phyloP scores from a whole-genome alignment of 2,888 invertebrate genomes.

The Sinodicranocentrus sp. region DNA sequence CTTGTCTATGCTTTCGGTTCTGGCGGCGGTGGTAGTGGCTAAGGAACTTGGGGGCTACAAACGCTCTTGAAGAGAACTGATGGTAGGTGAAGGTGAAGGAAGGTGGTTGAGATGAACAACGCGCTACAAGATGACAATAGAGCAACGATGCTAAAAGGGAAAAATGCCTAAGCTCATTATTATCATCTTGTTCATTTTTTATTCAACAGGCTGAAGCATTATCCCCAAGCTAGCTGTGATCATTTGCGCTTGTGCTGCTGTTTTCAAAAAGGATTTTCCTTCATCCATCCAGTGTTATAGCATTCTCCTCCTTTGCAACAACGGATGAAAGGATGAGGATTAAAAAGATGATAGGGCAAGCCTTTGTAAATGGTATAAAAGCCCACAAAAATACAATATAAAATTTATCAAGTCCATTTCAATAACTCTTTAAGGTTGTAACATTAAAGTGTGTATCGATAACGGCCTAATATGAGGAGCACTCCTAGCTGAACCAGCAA shows the following conservation, averaged over 20 bases:
- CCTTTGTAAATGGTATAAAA: not conserved
- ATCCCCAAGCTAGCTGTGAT: too few relatives aligned
- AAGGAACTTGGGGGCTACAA: constrained; percentile 19
- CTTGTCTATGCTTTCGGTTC: constrained; percentile 19
- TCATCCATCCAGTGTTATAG: not conserved
- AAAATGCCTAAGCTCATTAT: constrained; percentile 26
- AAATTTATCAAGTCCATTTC: not conserved
- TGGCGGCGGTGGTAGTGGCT: not conserved
- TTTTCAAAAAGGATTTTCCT: not conserved
- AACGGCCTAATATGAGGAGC: constrained; percentile 33
- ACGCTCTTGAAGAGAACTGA: constrained; percentile 2
- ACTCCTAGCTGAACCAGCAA: constrained; percentile 18
- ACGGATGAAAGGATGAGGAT: constrained; percentile 3
- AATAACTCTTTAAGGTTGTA: not conserved
- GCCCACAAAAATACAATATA: not conserved
- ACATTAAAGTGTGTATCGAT: constrained; percentile 22
- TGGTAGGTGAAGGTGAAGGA: constrained; percentile 42
- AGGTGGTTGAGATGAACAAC: constrained; percentile 40
- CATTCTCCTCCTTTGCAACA: too few relatives aligned
- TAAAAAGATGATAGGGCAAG: not conserved
- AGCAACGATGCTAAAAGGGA: constrained; percentile 7
- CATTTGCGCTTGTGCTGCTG: not conserved
- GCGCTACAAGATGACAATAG: constrained; percentile 47
- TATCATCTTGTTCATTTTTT: constrained; percentile 25
- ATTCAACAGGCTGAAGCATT: constrained; percentile 7